Base-by-base conservation (phyloP, 2,888 invertebrate genomes). In the Elysia crispata region DNA sequence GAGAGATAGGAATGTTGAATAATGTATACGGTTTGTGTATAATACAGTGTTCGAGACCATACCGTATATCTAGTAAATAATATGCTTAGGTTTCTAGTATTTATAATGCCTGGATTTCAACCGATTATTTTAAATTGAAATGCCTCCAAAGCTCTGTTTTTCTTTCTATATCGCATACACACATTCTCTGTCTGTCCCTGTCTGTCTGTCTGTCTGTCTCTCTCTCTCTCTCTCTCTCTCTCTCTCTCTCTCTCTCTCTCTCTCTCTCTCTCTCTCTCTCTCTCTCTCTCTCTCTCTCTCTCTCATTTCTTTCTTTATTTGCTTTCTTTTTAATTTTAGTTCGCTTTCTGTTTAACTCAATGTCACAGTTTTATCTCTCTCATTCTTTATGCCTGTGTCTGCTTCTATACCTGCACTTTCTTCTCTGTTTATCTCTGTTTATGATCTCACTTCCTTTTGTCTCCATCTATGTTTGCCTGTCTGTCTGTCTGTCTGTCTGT, bases 251-350 rank as follows among this genome's bases (percentile, higher is more conserved):
- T 6, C 70, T 31, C 70, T 25, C 70, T 31, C 70, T 25, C 70
- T 31, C 33, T 70, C 33, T n/a, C 15, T 15, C 3, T n/a, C 60
- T 60, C 60, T n/a, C 15, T 60, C 60, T n/a, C 72, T 72, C 49
- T 49, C 5, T 72, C 72, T 23, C 72, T 72, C 5, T 49, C 20
- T 72, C 72, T 49, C 72, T 72, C 41, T 49, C 72, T 20, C 70
- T 33, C 41, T 70, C n/a, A n/a, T n/a, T n/a, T n/a, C n/a, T n/a
- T n/a, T n/a, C n/a, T n/a, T n/a, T n/a, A n/a, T n/a, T n/a, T 41
- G 31, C 69, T 25, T 31, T 20, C 30, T 15, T 6, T n/a, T 31
- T 28, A 23, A 25, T 20, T 54, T 20, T 15, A 13, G 13, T 20
- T 15, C 54, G 13, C 54, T 15, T 0, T 3, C 67, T 28, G 20